Conservation (phyloP, 2,113 vertebrate genomes). For the Peromyscus polionotus region DNA sequence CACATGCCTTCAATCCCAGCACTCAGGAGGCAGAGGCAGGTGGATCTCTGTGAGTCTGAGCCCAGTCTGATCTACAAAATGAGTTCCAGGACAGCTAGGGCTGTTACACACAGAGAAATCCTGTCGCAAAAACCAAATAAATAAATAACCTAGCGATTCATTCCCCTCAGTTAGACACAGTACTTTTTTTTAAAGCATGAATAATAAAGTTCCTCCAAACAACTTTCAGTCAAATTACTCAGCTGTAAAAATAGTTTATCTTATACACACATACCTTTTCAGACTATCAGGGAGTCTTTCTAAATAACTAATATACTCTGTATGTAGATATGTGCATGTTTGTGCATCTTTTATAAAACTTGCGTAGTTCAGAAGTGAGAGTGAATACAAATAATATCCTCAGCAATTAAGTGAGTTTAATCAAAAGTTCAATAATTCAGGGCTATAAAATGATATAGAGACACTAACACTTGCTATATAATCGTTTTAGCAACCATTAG, state of each 20-base stretch:
- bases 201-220: neutral
- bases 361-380: neutral
- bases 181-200: conserved; percentile 10
- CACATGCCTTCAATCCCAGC: neutral
- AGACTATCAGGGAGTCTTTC: conserved; percentile 24
- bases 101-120: neutral
- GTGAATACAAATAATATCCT: conserved; percentile 45
- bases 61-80: neutral
- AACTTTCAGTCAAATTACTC: neutral
- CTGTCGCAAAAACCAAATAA: neutral
- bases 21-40: neutral
- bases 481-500: conserved; percentile 18
- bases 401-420: conserved; percentile 10
- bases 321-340: neutral
- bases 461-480: neutral
- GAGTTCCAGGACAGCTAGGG: neutral
- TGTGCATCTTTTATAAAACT: conserved; percentile 51
- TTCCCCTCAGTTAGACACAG: neutral
- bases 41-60: neutral
- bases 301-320: neutral
- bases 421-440: neutral
- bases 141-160: neutral
- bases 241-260: conserved; percentile 45
- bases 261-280: neutral
- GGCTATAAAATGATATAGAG: conserved; percentile 24